Base-by-base conservation (phyloP, 2,888 invertebrate genomes). In the Tetrapedia diversipes region DNA sequence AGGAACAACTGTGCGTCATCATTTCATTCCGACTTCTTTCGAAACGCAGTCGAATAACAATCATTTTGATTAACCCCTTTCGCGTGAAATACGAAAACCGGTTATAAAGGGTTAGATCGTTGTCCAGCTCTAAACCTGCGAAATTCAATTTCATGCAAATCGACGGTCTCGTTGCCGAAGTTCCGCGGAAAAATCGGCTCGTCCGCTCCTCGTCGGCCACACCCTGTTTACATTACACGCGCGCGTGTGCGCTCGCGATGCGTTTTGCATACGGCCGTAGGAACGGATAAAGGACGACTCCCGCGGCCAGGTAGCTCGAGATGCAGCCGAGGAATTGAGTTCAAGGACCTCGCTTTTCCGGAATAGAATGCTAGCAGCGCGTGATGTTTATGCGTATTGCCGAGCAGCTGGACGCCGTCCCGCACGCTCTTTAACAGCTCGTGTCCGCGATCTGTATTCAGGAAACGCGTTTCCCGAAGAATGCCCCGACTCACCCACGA, bases 311-410 rank as follows among this genome's bases (percentile, higher is more conserved):
- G 77, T 77, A 76, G 66, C 67, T 59, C 45, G 71, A 71, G 71
- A 77, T 57, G 54, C 32, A 29, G 67, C 59, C 63, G 47, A 69
- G 77, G 61, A 77, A 77, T 77, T 77, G 77, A 71, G 78, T 78
- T 78, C 78, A 78, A 78, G 78, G 78, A 77, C 78, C 77, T 59
- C 49, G 64, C 59, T 78, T 76, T 78, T 77, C 77, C 77, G 77
- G 77, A 76, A 76, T 76, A 69, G 68, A 67, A 63, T 56, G 69
- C 77, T 37, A 49, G 68, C 54, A 53, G 56, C 64, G 49, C 65
- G 69, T 51, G 61, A 49, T 45, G 69, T 76, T 76, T 61, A 65
- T 57, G 73, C 27, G 41, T 63, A 68, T 53, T 54, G 27, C 39
- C 45, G 11, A 45, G 53, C 43, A 54, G 49, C 49, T 77, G 34